Base-by-base conservation (phyloP, 1,140 invertebrate species). In the Diachasma alloeum region DNA sequence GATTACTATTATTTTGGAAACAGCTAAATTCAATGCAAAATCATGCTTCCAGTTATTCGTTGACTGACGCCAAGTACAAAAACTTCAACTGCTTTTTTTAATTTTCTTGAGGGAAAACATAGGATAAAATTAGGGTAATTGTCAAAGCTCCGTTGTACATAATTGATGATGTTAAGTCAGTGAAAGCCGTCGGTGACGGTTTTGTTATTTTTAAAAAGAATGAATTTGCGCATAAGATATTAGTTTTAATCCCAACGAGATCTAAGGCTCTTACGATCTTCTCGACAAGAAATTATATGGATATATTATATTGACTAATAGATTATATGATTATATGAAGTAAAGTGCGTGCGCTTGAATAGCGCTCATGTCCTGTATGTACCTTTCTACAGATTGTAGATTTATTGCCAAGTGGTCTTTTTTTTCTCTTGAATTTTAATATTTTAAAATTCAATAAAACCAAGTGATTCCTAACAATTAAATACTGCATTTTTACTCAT, bases 361-460 rank as follows among this genome's bases (percentile, higher is more conserved):
- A 70, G 42, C 72, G 44, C 74, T 63, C 68, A 79, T 79, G 81
- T 82, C 78, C 71, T 63, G 73, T 79, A 79, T 83, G 79, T 83
- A 82, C 77, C 76, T 79, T 82, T 83, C 75, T 81, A 83, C 63
- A 53, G 48, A 78, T 74, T 17, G 74, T 79, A 79, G 53, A 59
- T 46, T 72, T 79, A 71, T 46, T 63, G n/a, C 42, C 72, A 72
- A 72, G 74, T 75, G 70, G 31, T 66, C 31, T 71, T 76, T 63
- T 59, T 66, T 24, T 36, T 76, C 24, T 31, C 71, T 77, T 66
- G 67, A 48, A 68, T 66, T 46, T 75, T 24, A 77, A 78, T 71
- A 68, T 75, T 67, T 67, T 66, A 78, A 81, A 76, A 76, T 82
- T 83, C 77, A 72, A 83, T 79, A 77, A 81, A 83, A 81, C 59